phyloP scores from a whole-genome alignment of 1,140 invertebrate genomes.

The Caenorhabditis tropicalis region DNA sequence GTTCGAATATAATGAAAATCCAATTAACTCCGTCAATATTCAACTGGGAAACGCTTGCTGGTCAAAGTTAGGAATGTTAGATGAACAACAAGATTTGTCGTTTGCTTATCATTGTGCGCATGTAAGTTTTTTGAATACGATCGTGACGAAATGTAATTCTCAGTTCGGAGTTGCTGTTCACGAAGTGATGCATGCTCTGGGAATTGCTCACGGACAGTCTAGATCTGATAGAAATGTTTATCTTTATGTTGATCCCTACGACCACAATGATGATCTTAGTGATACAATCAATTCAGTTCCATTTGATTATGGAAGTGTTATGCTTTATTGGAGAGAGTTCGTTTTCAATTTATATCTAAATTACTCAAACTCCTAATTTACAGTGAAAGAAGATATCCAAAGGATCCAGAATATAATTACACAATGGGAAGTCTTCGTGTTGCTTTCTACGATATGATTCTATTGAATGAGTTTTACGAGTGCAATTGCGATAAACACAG shows the following conservation, averaged over 20 bases:
- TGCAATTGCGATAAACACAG: constrained; percentile 9
- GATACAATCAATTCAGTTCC: not conserved
- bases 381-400: not conserved
- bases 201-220: not conserved
- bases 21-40: not conserved
- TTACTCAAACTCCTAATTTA: not conserved
- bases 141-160: not conserved
- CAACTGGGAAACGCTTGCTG: not conserved
- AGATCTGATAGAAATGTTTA: constrained; percentile 1
- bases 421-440: constrained; percentile 16
- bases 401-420: constrained; percentile 20
- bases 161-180: constrained; percentile 4
- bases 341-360: not conserved
- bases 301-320: constrained; percentile 14
- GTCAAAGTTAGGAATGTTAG: not conserved
- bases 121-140: not conserved
- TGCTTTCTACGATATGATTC: constrained; percentile 2
- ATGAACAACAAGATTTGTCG: not conserved
- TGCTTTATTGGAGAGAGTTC: not conserved
- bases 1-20: not conserved
- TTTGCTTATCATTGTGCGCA: not conserved
- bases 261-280: not conserved
- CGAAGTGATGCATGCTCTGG: constrained; percentile 7
- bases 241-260: not conserved
- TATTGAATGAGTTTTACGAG: not conserved